These are phyloP conservation scores for Heliconius erato DNA, from an alignment of 2,888 invertebrate genomes.

Conservation along the genomic window DNA sequence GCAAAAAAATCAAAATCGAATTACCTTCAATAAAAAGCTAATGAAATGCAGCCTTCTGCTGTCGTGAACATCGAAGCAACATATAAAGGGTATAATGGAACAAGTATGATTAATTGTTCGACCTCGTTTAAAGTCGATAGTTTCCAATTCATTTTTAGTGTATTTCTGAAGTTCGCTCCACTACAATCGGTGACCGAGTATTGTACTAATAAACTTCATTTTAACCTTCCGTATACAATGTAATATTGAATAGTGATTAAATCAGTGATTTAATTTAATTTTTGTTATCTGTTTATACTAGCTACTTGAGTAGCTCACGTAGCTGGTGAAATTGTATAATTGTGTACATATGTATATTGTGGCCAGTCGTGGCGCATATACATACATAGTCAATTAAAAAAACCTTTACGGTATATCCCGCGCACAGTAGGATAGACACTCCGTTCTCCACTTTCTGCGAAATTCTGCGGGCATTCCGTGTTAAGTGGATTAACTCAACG, in stretches of 20 bases:
- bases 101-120: constrained; percentile 38
- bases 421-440: too few relatives aligned
- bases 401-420: too few relatives aligned
- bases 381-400: too few relatives aligned
- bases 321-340: not conserved
- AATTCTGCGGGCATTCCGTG: too few relatives aligned
- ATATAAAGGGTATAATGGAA: constrained; percentile 7
- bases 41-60: constrained; percentile 13
- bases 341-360: not conserved
- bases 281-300: not conserved
- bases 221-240: not conserved
- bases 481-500: too few relatives aligned
- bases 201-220: not conserved
- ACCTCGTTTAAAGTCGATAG: constrained; percentile 35
- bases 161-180: constrained; percentile 27
- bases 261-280: too few relatives aligned
- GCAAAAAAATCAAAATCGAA: constrained; percentile 1
- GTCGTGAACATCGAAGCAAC: constrained; percentile 11
- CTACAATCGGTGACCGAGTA: constrained; percentile 12
- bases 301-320: not conserved
- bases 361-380: too few relatives aligned
- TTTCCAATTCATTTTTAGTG: constrained; percentile 37
- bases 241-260: not conserved
- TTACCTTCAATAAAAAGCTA: constrained; percentile 3
- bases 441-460: too few relatives aligned